A percentile compares a stretch with the other conserved stretches of the same genome.
These are phyloP conservation scores for Xestia c-nigrum DNA, from an alignment of 2,888 invertebrate genomes.

Conservation along the genomic window DNA sequence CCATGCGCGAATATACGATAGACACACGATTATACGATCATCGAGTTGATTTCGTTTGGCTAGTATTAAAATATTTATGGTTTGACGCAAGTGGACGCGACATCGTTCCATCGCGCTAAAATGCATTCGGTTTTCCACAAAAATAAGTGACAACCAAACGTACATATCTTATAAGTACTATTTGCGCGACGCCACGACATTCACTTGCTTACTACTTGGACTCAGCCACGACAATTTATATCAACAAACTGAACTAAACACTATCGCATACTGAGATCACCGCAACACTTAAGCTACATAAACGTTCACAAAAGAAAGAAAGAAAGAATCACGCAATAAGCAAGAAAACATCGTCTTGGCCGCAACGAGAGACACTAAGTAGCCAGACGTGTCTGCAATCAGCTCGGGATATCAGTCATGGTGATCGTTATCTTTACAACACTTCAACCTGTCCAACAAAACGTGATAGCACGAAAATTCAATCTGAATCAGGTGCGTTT, in stretches of 20 bases:
- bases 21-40: too few relatives aligned
- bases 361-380: conserved; percentile 43
- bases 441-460: conserved; percentile 21
- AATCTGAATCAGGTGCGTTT: conserved; percentile 41
- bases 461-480: conserved; percentile 40
- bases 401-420: conserved; percentile 27
- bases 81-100: too few relatives aligned
- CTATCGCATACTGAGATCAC: conserved; percentile 17
- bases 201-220: not conserved
- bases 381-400: conserved; percentile 52
- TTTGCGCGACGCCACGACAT: too few relatives aligned
- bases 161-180: too few relatives aligned
- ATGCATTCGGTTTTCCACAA: not conserved
- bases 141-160: not conserved
- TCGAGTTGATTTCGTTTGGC: too few relatives aligned
- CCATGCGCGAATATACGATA: not conserved
- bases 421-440: conserved; percentile 16
- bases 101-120: too few relatives aligned
- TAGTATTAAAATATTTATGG: too few relatives aligned
- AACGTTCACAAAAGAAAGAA: conserved; percentile 31
- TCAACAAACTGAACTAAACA: conserved; percentile 18
- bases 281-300: conserved; percentile 26
- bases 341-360: conserved; percentile 28
- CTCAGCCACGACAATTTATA: not conserved
- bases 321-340: conserved; percentile 14